Evolutionary conservation across 2,797 vertebrate species (phyloP), one percentile per base, ranked within the genome.

Genomic region (Clamator glandarius): DNA sequence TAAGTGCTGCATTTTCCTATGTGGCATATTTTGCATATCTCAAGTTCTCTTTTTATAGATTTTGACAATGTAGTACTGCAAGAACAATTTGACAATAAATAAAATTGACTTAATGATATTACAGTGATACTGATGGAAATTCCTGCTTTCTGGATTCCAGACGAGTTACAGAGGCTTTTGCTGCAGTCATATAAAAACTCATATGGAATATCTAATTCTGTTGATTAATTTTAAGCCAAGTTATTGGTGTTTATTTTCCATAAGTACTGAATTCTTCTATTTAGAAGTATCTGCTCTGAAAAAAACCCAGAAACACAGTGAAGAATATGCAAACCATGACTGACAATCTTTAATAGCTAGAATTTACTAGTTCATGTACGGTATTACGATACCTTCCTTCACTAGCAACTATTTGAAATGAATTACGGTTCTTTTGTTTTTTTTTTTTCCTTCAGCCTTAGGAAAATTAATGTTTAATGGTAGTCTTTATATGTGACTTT

Each of bases 91-190:
- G 77, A 94, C 31, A 81, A 77, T 88, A 95, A 96, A 88, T 81
- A 81, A 94, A 92, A 58, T 66, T 93, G 92, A 93, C 87, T 94
- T 94, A 64, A 80, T 87, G 52, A n/a, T 95, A 84, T 75, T 96
- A 36, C 50, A 84, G 29, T 51, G 61, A 15, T 77, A 26, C 46
- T 84, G 66, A 62, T 90, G 39, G 48, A 81, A 51, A 84, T 68
- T 81, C 75, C n/a, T 72, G 18, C 29, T 88, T 90, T 88, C 69
- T 86, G 69, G 6, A 68, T 87, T 91, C 48, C 66, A 88, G 58
- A 93, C 58, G 42, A 72, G 42, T 64, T 88, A 86, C 87, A 91
- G 76, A 92, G 69, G 41, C 15, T 93, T 95, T 91, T 88, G 23
- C 66, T 76, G 85, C 76, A 93, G 89, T 93, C 52, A 41, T 62